Base-by-base conservation (phyloP, 2,888 invertebrate species). In the Pseudococcus jackbeardsleyi region DNA sequence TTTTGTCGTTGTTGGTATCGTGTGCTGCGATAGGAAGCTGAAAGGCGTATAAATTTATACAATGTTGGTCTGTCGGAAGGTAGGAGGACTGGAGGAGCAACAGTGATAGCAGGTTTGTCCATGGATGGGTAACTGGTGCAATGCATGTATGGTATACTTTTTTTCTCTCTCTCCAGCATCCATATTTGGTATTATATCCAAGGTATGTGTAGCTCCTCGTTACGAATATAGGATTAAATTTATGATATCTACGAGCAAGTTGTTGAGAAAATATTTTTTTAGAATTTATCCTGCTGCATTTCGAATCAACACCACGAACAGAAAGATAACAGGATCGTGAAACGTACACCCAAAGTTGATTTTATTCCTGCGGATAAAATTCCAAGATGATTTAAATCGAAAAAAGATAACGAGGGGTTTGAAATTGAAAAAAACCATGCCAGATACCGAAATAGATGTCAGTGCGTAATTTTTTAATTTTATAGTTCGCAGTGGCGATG, bases 21-120 rank as follows among this genome's bases (percentile, higher is more conserved):
- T 64, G 6, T 5, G 7, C 7, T 7, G 64, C 4, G 9, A 64
- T 0, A 72, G 8, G 33, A 72, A 17, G 33, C 33, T 33, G 17
- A 72, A 72, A 72, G 17, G 33, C 33, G 33, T 72, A 33, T 72
- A 72, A 72, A 72, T 72, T 72, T 33, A 33, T 72, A 8, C 15
- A 17, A 15, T 22, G 17, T 59, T 5, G 7, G 1, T 33, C 26
- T 33, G 3, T 33, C 26, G 26, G 3, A 33, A 3, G 26, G 26
- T n/a, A n/a, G 26, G 26, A 33, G 26, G 59, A n/a, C 3, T 22
- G 9, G 9, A 22, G 22, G 64, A 4, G 19, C 22, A 22, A 42
- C 3, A 42, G 42, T 42, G 42, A 42, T 42, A 42, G 54, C 8
- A 17, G n/a, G n/a, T n/a, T 5, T 17, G n/a, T 4, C 17, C 4